Evolutionary conservation across 2,113 vertebrate species (phyloP), one percentile per base, ranked within the genome.

Genomic region (Xenopus borealis): DNA sequence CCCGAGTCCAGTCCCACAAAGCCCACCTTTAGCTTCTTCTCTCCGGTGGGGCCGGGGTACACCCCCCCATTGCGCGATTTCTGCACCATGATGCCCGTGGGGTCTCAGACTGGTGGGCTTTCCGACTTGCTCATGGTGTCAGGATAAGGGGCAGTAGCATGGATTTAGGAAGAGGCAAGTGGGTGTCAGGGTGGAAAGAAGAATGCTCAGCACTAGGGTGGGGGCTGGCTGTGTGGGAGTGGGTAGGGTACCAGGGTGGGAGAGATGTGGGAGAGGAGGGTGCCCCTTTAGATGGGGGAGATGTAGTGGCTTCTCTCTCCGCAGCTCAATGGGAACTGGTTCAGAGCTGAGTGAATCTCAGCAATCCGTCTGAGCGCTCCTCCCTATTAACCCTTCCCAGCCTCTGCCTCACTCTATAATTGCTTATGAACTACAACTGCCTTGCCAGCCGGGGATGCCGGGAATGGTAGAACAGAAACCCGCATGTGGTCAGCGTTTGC

Each of bases 11-110:
- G 72, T 73, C 95, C 96, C n/a, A 98, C 96, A 73, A 98, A 98
- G 45, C 96, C 96, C 84, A 98, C 96, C 91, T 95, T 95, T 80
- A 94, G 94, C 91, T 94, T 95, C 90, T 94, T 96, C 90, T 97
- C 96, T 23, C 90, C 94, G 82, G 92, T 84, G 20, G 90, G 85
- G 79, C 92, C 89, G 72, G 93, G 92, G 89, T 93, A 95, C 79
- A 96, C 94, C 85, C 94, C 96, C 80, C 95, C 94, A 92, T 97
- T 96, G 84, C 94, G 91, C 76, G 94, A 86, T 91, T 96, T 95
- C 87, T 95, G 90, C 92, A 94, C 94, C 96, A 98, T 98, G 59
- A 18, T 67, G 23, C 23, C 67, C 72, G 72, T 79, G 18, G 65
- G 78, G 69, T 79, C 65, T 40, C 7, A 12, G 44, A 8, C 53